Evolutionary conservation across 1,140 invertebrate genomes (phyloP), one percentile per base, ranked within the genome.

Genomic region (Yoshiicerus persimilis): DNA sequence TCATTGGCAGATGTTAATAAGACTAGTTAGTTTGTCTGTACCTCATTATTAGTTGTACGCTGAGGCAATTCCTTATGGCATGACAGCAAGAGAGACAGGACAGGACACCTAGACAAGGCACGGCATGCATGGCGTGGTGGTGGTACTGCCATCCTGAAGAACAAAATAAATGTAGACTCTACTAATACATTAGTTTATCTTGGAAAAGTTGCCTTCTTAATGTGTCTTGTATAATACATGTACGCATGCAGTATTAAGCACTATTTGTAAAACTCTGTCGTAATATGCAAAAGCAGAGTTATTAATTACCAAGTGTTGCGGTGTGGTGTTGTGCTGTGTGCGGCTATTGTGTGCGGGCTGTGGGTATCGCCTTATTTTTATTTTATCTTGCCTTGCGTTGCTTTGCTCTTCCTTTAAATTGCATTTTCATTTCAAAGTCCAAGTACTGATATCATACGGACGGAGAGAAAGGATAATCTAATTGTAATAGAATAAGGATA

Each of bases 1-100:
- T 30, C 16, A 77, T 80, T 80, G 75, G 75, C 75, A 80, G 75
- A 80, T 80, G 75, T 80, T 80, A 70, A 70, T 30, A 70, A 70
- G 66, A 16, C 27, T 30, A 16, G 66, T 32, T 70, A 11, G 70
- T 30, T 32, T 32, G 25, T 75, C 30, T 32, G 70, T 66, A 23
- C 2, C 23, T 30, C 23, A 25, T 25, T 56, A 56, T 16, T 75
- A 27, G 10, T 77, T n/a, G 70, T 38, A 11, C 8, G 75, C n/a
- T 77, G 27, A 77, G 70, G 20, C 13, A 25, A 80, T 80, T 80
- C 32, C 75, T 80, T 80, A 38, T 36, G 75, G 32, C 75, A 80
- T 32, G 75, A 80, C 75, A 80, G 47, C 47, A 56, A 56, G 75
- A 32, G 75, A 32, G 75, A 80, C 75, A 80, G 75, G 34, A 80